Evolutionary conservation across 92 coral and sea anemone species (phyloP).

Genomic region (Porites evermanni): DNA sequence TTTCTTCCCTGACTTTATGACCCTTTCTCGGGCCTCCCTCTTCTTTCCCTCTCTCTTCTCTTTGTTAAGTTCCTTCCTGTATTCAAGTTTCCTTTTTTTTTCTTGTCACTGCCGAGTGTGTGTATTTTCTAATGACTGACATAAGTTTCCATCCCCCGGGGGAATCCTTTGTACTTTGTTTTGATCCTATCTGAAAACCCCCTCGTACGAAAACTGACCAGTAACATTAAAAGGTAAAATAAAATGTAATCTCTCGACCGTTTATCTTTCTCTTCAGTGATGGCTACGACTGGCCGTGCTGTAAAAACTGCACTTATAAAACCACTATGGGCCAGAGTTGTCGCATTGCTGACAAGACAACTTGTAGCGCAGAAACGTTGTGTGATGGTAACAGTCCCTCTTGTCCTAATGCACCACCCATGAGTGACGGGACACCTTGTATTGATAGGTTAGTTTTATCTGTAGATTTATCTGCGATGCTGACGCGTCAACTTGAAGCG

Average conservation of each 20-base stretch:
- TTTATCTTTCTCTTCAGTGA: slow-evolving; percentile 56
- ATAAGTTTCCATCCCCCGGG: too few relatives aligned
- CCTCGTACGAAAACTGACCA: too few relatives aligned
- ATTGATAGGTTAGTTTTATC: slow-evolving; percentile 77
- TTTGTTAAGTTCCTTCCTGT: not conserved
- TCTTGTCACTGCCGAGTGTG: too few relatives aligned
- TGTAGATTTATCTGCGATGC: slow-evolving; percentile 63
- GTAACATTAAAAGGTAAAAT: too few relatives aligned
- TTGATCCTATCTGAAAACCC: too few relatives aligned
- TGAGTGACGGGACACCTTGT: slow-evolving; percentile 78
- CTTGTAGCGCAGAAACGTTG: slow-evolving; percentile 67
- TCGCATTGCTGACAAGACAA: slow-evolving; percentile 68
- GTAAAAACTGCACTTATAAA: slow-evolving; percentile 64
- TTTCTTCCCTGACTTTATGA: too few relatives aligned
- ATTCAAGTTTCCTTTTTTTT: too few relatives aligned
- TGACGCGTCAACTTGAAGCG: slow-evolving; percentile 74
- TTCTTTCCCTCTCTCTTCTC: not conserved
- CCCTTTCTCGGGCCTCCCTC: too few relatives aligned
- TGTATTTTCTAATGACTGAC: too few relatives aligned
- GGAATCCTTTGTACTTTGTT: too few relatives aligned
- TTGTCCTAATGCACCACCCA: slow-evolving; percentile 69
- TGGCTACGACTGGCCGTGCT: slow-evolving; percentile 87
- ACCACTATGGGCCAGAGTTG: slow-evolving; percentile 49
- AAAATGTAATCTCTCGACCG: too few relatives aligned
- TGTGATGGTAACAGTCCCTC: slow-evolving; percentile 42